Evolutionary conservation across 2,888 invertebrate genomes (phyloP).

Genomic region (Ypsolopha sequella): DNA sequence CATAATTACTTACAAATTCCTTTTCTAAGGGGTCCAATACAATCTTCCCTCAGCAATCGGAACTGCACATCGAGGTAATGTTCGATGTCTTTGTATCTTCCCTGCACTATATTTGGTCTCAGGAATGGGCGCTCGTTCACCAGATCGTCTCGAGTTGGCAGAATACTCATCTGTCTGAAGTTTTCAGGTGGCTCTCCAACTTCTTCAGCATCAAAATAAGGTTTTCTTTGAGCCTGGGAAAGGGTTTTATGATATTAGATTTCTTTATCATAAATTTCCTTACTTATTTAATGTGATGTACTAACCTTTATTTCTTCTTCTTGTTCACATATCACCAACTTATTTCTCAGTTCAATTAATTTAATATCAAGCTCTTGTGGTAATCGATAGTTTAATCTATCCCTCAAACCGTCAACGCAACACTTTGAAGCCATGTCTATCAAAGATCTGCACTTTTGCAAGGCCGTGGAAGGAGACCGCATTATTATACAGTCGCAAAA

Average conservation of each 20-base stretch:
- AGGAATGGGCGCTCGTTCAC: constrained; percentile 29
- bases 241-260: too few species aligned
- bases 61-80: constrained; percentile 87
- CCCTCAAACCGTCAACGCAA: constrained; percentile 31
- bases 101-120: constrained; percentile 68
- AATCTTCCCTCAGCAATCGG: constrained; percentile 83
- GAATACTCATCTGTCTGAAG: constrained; percentile 38
- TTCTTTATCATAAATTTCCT: too few species aligned
- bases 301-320: constrained; percentile 17
- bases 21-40: constrained; percentile 77
- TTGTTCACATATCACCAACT: constrained; percentile 23
- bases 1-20: constrained; percentile 59
- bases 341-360: constrained; percentile 25
- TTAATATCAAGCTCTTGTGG: constrained; percentile 21
- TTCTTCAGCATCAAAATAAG: constrained; percentile 5
- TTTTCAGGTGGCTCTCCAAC: constrained; percentile 34
- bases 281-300: too few species aligned
- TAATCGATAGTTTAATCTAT: constrained; percentile 27
- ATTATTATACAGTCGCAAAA: constrained; percentile 42
- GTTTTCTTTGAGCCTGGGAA: not conserved
- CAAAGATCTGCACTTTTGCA: constrained; percentile 36
- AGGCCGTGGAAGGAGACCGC: constrained; percentile 37
- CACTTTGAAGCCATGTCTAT: constrained; percentile 31
- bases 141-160: constrained; percentile 38
- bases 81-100: constrained; percentile 72